Percentiles rank a stretch among this genome's conserved stretches.
phyloP scores from a whole-genome alignment of 2,888 invertebrate species.

The Dynastes maya region DNA sequence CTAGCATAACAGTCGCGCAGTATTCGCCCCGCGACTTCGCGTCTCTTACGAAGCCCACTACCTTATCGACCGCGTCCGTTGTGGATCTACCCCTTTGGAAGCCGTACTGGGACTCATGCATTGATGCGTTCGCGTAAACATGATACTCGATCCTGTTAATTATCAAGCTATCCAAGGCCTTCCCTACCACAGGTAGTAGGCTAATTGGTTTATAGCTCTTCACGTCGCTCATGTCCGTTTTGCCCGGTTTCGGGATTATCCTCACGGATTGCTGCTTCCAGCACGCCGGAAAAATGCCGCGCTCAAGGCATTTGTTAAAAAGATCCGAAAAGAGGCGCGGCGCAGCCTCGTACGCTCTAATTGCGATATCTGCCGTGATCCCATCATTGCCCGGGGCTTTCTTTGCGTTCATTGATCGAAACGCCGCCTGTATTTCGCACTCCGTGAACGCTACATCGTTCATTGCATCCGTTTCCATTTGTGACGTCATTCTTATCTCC shows the following conservation, averaged over 20 bases:
- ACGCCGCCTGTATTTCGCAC: conserved; percentile 32
- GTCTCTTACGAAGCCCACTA: conserved; percentile 10
- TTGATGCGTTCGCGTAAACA: not conserved
- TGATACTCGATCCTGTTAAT: conserved; percentile 31
- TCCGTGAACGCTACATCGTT: too few species aligned
- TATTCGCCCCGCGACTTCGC: conserved; percentile 36
- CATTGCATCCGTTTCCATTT: conserved; percentile 5
- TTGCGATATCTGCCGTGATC: conserved; percentile 42
- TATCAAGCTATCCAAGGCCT: conserved; percentile 36
- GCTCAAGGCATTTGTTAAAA: not conserved
- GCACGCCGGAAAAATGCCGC: conserved; percentile 20
- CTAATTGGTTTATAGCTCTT: conserved; percentile 41
- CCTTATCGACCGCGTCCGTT: conserved; percentile 39
- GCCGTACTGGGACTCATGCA: not conserved
- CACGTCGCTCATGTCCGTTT: conserved; percentile 16
- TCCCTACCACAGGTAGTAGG: conserved; percentile 46
- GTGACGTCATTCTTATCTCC: not conserved
- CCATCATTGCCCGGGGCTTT: conserved; percentile 37
- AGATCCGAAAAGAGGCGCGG: not conserved
- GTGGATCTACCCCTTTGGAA: conserved; percentile 11
- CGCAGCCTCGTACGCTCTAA: not conserved
- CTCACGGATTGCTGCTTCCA: not conserved
- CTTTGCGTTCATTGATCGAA: conserved; percentile 17
- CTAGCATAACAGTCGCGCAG: conserved; percentile 51
- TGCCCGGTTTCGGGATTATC: conserved; percentile 39